Base-by-base conservation (phyloP, 2,888 invertebrate species). In the Acanthosoma haemorrhoidale region DNA sequence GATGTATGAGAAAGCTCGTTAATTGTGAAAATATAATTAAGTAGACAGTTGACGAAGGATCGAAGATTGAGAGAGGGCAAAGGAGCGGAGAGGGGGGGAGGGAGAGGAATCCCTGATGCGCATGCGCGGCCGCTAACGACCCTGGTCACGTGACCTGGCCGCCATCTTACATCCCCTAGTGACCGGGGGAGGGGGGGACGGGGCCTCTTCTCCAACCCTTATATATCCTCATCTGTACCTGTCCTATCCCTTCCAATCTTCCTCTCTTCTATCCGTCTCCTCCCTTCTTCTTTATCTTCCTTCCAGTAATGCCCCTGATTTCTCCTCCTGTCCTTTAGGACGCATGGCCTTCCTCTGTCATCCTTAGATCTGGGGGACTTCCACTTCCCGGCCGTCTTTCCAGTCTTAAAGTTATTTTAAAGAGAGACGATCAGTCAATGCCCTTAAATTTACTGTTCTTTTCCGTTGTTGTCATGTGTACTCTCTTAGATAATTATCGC, bases 221-320 rank as follows among this genome's bases (percentile, higher is more conserved):
- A 61, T 61, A 61, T 61, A 61, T 61, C 36, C 61, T 61, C 61
- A 61, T 61, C 21, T 36, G 61, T 61, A 15, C 15, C 21, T 21
- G 61, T 61, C 61, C 25, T n/a, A 21, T 51, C 51, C 51, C 29
- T 51, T 51, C 21, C 51, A 51, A n/a, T n/a, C n/a, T n/a, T n/a
- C n/a, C n/a, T n/a, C 51, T 51, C 1, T n/a, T 51, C 51, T n/a
- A 51, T 51, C n/a, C n/a, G 51, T 29, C 51, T 21, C 6, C 51
- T 21, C 51, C 25, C 21, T 51, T 25, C 51, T 51, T 51, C 51
- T 25, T 25, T n/a, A 51, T 51, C 51, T 25, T 25, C 29, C 51
- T 25, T 18, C n/a, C n/a, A n/a, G 6, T 25, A 13, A 25, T 51
- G 25, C 29, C n/a, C 29, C 25, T 51, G 51, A 29, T 1, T 21